These are phyloP conservation scores for Trypoxylus dichotomus DNA, from an alignment of 1,140 invertebrate genomes.

Conservation along the genomic window DNA sequence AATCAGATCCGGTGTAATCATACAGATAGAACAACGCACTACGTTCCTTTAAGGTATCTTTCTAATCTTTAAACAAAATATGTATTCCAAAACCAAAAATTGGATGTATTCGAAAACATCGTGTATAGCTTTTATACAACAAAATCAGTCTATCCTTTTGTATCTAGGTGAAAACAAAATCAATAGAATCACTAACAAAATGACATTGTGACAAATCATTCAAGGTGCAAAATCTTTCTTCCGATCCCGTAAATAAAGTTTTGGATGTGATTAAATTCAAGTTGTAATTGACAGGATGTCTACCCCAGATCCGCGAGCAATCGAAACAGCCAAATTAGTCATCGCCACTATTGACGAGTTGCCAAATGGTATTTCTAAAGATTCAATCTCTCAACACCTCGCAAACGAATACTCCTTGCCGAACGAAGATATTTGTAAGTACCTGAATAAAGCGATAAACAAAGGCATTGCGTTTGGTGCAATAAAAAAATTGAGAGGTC, in stretches of 20 bases:
- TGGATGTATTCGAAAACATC: too few relatives aligned
- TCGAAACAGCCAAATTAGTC: slow-evolving; percentile 12
- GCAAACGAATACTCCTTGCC: slow-evolving; percentile 16
- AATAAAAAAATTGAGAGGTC: slow-evolving; percentile 23
- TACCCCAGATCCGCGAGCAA: not conserved
- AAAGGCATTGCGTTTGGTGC: slow-evolving; percentile 27
- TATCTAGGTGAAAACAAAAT: not conserved
- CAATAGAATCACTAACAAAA: not conserved
- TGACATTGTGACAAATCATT: not conserved
- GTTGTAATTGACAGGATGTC: not conserved
- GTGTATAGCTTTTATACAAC: too few relatives aligned
- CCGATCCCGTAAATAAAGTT: not conserved
- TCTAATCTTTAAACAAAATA: too few relatives aligned
- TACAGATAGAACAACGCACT: too few relatives aligned
- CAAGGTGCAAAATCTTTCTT: not conserved
- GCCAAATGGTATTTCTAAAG: not conserved
- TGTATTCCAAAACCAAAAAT: too few relatives aligned
- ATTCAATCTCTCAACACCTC: not conserved
- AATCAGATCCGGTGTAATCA: too few relatives aligned
- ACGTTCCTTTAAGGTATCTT: too few relatives aligned
- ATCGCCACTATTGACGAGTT: slow-evolving; percentile 11
- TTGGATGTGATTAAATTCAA: not conserved
- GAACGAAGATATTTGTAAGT: not conserved
- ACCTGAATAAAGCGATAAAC: not conserved
- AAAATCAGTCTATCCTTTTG: not conserved